phyloP scores from a whole-genome alignment of 2,888 invertebrate species.

The Apoda limacodes region DNA sequence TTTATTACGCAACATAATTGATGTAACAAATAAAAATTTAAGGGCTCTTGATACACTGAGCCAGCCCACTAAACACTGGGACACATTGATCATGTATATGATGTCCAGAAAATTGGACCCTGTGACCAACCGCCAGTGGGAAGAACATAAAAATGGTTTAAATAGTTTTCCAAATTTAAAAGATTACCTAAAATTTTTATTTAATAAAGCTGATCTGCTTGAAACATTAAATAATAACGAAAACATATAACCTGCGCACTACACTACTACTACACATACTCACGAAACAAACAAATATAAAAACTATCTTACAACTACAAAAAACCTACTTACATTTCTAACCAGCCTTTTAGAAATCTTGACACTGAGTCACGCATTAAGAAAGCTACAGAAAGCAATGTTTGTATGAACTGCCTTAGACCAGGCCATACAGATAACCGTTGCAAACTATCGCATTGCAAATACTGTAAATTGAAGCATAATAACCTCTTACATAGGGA shows the following conservation, averaged over 20 bases:
- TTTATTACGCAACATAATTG: conserved; percentile 11
- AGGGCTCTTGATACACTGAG: conserved; percentile 17
- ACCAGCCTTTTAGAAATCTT: conserved; percentile 11
- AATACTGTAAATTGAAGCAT: conserved; percentile 13
- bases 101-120: conserved; percentile 16
- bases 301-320: no score
- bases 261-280: no score
- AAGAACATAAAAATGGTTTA: no score
- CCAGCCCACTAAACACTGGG: conserved; percentile 17
- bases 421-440: conserved; percentile 9
- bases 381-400: conserved; percentile 9
- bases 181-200: no score
- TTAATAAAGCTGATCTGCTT: no score
- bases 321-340: no score
- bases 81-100: conserved; percentile 13
- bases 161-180: no score
- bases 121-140: no score
- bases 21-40: conserved; percentile 19
- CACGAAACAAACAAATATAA: no score
- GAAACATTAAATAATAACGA: no score
- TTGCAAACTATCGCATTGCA: conserved; percentile 12
- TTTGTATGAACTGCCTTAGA: conserved; percentile 14
- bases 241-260: no score
- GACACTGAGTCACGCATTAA: conserved; percentile 8
- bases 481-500: conserved; percentile 14